Percentiles rank a stretch among this genome's conserved stretches.
Evolutionary conservation across 1,140 invertebrate species (phyloP).

Genomic region (Tetramorium simillimum): DNA sequence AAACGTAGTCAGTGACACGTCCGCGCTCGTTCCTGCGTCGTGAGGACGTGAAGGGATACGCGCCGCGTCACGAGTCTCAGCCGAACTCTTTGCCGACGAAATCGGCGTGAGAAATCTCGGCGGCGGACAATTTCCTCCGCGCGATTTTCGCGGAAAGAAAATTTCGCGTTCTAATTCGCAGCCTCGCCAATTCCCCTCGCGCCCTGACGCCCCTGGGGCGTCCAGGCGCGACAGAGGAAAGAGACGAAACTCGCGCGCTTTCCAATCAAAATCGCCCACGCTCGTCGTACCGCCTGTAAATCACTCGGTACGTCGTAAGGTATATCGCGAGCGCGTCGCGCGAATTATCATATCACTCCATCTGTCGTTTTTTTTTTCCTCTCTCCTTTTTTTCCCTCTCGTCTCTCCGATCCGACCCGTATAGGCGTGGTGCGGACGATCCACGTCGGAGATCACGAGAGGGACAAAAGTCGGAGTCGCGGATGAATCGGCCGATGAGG

Average conservation of each 20-base stretch:
- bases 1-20: constrained; percentile 32
- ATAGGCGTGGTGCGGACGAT: constrained; percentile 68
- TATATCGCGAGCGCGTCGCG: constrained; percentile 13
- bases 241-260: neutral
- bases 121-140: neutral
- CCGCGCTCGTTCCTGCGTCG: neutral
- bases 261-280: neutral
- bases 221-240: neutral
- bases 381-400: neutral
- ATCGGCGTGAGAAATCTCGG: constrained; percentile 29
- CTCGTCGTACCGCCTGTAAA: constrained; percentile 18
- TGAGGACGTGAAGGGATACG: neutral
- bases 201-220: neutral
- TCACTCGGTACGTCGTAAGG: neutral
- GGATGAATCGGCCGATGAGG: constrained; percentile 56
- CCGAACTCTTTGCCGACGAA: constrained; percentile 32
- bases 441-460: constrained; percentile 61
- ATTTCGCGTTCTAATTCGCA: neutral
- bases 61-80: neutral
- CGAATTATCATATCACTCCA: constrained; percentile 59
- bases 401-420: constrained; percentile 58
- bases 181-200: neutral
- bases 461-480: constrained; percentile 69
- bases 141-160: neutral
- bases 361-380: constrained; percentile 56